Evolutionary conservation across 2,113 vertebrate genomes (phyloP).

Genomic region (Physeter macrocephalus): DNA sequence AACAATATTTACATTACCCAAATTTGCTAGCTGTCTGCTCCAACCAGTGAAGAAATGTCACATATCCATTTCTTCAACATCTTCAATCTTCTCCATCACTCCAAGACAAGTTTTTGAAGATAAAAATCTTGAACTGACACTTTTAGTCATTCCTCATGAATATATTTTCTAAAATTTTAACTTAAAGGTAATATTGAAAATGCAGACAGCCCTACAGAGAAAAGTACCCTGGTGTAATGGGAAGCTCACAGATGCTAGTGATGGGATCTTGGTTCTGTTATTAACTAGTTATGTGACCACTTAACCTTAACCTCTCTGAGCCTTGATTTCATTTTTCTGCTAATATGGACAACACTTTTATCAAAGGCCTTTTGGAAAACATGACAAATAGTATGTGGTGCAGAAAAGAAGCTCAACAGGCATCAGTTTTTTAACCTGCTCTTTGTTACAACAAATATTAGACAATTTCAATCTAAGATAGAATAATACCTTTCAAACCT

Average conservation of each 20-base stretch:
- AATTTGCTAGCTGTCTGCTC: not conserved
- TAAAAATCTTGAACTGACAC: not conserved
- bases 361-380: not conserved
- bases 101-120: not conserved
- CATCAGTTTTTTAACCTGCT: not conserved
- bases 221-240: not conserved
- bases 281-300: not conserved
- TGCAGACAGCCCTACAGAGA: not conserved
- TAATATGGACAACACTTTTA: not conserved
- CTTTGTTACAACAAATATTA: not conserved
- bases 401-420: not conserved
- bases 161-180: not conserved
- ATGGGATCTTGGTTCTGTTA: not conserved
- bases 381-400: not conserved
- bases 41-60: not conserved
- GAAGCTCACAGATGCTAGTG: not conserved
- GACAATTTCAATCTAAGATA: not conserved
- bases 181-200: not conserved
- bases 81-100: not conserved
- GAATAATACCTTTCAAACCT: not conserved
- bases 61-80: not conserved
- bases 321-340: not conserved
- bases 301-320: not conserved
- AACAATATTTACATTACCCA: not conserved
- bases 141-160: not conserved